phyloP scores from a whole-genome alignment of 2,797 vertebrate species.

The Arvicola amphibius region DNA sequence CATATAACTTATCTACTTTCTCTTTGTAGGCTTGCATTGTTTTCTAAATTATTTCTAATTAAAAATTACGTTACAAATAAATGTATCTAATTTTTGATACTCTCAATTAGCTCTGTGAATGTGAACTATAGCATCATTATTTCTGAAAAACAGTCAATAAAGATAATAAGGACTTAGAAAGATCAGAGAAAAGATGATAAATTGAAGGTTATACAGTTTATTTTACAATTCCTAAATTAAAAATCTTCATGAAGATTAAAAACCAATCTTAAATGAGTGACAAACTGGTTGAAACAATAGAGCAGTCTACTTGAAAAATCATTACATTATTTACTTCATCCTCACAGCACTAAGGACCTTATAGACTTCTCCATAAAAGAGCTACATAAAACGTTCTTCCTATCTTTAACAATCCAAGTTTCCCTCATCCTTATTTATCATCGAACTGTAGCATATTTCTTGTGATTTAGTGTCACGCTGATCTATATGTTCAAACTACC shows the following conservation, averaged over 20 bases:
- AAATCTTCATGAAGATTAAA: not conserved
- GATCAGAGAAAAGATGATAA: not conserved
- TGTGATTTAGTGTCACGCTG: constrained; percentile 52
- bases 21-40: not conserved
- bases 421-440: constrained; percentile 59
- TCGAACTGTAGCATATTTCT: constrained; percentile 39
- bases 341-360: not conserved
- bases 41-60: not conserved
- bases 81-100: not conserved
- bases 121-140: not conserved
- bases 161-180: not conserved
- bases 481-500: constrained; percentile 62
- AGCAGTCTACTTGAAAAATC: not conserved
- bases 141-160: not conserved
- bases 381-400: not conserved
- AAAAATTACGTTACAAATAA: not conserved
- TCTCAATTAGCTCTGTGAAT: not conserved
- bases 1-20: not conserved
- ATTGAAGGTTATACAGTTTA: not conserved
- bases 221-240: not conserved
- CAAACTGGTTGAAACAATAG: not conserved
- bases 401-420: not conserved
- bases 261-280: not conserved
- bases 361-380: not conserved
- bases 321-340: not conserved